Evolutionary conservation across 1,140 invertebrate species (phyloP).

Genomic region (Linepithema humile): DNA sequence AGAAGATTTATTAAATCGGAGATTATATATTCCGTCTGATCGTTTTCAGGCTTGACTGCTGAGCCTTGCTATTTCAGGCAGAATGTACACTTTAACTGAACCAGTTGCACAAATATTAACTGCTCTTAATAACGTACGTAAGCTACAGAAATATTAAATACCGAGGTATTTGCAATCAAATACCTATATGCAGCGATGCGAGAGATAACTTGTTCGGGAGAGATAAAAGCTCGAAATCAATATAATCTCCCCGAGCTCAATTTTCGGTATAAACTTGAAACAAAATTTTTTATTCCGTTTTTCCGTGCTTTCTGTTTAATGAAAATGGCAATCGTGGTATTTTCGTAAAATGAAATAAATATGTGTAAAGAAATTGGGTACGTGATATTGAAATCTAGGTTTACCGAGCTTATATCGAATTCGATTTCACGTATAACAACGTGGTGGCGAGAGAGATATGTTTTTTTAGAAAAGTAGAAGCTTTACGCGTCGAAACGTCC

Average conservation of each 20-base stretch:
- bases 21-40: constrained; percentile 20
- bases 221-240: background rate
- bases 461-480: background rate
- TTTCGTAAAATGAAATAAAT: too few relatives aligned
- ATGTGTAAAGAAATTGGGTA: too few relatives aligned
- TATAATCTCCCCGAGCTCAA: too few relatives aligned
- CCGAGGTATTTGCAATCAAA: background rate
- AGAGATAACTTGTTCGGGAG: background rate
- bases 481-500: too few relatives aligned
- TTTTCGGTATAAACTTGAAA: too few relatives aligned
- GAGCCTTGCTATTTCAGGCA: background rate
- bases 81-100: background rate
- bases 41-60: constrained; percentile 1
- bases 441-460: background rate
- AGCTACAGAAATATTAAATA: background rate
- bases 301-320: too few relatives aligned
- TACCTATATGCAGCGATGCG: background rate
- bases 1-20: background rate
- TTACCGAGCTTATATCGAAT: too few relatives aligned
- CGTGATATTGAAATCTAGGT: too few relatives aligned
- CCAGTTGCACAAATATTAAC: background rate
- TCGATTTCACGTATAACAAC: background rate
- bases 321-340: too few relatives aligned
- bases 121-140: background rate
- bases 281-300: too few relatives aligned